These are phyloP conservation scores for Beroe ovata DNA, from an alignment of 37 sponge, comb jelly and placozoan genomes.

Conservation along the genomic window DNA sequence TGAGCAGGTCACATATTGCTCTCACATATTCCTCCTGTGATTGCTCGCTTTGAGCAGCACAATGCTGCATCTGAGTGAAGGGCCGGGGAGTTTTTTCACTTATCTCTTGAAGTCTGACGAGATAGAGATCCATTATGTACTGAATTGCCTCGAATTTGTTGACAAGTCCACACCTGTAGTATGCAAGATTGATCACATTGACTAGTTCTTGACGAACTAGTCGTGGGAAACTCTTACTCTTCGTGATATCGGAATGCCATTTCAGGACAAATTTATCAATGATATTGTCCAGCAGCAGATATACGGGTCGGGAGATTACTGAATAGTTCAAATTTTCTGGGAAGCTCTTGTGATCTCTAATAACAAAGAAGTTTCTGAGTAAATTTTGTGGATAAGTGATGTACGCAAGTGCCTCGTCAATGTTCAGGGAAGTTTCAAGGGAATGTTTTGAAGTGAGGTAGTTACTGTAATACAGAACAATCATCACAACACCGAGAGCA, in stretches of 20 bases:
- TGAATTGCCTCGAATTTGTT: slow-evolving; percentile 22
- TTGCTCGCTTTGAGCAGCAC: not conserved
- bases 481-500: not conserved
- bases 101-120: slow-evolving; percentile 26
- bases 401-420: not conserved
- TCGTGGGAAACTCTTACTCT: slow-evolving; percentile 19
- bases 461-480: not conserved
- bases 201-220: not conserved
- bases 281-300: slow-evolving; percentile 25
- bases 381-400: slow-evolving; percentile 21
- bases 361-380: slow-evolving; percentile 30
- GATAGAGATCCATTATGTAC: not conserved
- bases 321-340: slow-evolving; percentile 37
- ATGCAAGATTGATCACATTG: not conserved
- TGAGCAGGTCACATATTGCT: slow-evolving; percentile 45
- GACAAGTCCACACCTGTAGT: slow-evolving; percentile 8
- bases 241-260: slow-evolving; percentile 55
- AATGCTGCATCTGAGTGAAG: slow-evolving; percentile 46
- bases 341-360: slow-evolving; percentile 10
- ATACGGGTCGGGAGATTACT: slow-evolving; percentile 35
- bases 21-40: slow-evolving; percentile 17
- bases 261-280: slow-evolving; percentile 48
- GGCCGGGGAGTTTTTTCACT: not conserved
- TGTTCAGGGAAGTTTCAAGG: not conserved
- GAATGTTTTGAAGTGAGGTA: not conserved